These are phyloP conservation scores for Drosophila ironensis DNA, from an alignment of 1,140 invertebrate species.

Conservation along the genomic window DNA sequence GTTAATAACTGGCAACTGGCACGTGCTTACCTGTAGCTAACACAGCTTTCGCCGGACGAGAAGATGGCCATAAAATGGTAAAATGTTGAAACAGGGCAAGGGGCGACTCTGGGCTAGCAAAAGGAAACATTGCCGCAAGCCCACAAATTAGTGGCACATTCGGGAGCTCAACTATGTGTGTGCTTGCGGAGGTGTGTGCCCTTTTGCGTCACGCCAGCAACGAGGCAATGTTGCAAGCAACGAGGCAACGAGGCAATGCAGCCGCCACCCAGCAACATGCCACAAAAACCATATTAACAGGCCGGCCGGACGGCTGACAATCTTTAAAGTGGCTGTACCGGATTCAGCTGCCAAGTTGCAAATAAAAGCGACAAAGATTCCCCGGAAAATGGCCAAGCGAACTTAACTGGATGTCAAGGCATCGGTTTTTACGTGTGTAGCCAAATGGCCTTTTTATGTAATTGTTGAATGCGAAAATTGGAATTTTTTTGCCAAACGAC, in stretches of 20 bases:
- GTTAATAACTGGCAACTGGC: conserved; percentile 52
- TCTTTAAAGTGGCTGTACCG: conserved; percentile 24
- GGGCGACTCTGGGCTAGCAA: background rate
- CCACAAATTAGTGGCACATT: conserved; percentile 71
- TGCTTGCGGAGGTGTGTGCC: background rate
- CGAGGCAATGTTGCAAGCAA: background rate
- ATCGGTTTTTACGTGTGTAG: background rate
- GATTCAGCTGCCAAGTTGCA: conserved; percentile 28
- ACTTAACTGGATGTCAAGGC: conserved; percentile 3
- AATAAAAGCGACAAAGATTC: background rate
- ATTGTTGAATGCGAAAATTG: background rate
- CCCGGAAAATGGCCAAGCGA: background rate
- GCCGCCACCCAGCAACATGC: conserved; percentile 37
- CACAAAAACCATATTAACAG: conserved; percentile 44
- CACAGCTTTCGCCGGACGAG: conserved; percentile 6
- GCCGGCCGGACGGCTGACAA: conserved; percentile 21
- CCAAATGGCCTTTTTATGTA: conserved; percentile 1
- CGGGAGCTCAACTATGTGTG: conserved; percentile 42
- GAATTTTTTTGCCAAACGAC: background rate
- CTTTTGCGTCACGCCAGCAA: background rate
- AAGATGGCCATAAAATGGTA: conserved; percentile 39
- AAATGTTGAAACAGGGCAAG: too few species aligned
- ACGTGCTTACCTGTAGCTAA: conserved; percentile 46
- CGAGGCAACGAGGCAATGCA: background rate
- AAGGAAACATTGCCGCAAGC: conserved; percentile 48